These are phyloP conservation scores for Lepidurus arcticus DNA, from an alignment of 1,140 invertebrate species.

Conservation along the genomic window DNA sequence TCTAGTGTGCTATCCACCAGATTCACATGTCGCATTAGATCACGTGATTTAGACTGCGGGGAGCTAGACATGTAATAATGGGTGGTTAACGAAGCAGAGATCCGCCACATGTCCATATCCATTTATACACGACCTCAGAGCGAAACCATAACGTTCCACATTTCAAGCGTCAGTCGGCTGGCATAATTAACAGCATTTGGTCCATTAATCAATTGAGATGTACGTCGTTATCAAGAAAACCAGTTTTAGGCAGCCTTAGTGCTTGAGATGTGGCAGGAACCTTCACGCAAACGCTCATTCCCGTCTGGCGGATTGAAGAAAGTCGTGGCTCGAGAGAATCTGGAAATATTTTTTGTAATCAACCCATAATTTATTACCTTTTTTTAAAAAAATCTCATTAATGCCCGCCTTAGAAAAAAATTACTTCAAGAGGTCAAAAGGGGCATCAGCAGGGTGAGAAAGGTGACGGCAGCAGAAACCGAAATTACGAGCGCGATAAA, in stretches of 20 bases:
- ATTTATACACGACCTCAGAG: background rate
- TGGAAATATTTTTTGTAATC: background rate
- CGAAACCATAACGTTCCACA: background rate
- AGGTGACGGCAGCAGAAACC: background rate
- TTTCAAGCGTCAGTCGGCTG: constrained; percentile 1
- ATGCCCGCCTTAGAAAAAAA: background rate
- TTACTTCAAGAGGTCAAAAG: background rate
- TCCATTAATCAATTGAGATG: constrained; percentile 9
- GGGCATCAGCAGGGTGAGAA: background rate
- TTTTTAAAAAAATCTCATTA: background rate
- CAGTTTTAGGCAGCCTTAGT: background rate
- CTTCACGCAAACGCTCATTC: background rate
- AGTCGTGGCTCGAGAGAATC: constrained; percentile 12
- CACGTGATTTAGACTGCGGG: constrained; percentile 1
- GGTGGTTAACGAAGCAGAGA: constrained; percentile 14
- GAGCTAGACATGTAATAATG: constrained; percentile 1
- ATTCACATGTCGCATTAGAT: background rate
- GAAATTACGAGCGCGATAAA: background rate
- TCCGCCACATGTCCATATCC: background rate
- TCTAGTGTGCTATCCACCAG: background rate
- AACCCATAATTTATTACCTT: background rate
- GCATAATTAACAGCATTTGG: background rate
- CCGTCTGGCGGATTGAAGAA: background rate
- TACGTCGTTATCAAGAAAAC: background rate
- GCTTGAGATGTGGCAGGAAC: too few species aligned